These are phyloP conservation scores for Leptinotarsa juncta DNA, from an alignment of 2,888 invertebrate species.

Conservation along the genomic window DNA sequence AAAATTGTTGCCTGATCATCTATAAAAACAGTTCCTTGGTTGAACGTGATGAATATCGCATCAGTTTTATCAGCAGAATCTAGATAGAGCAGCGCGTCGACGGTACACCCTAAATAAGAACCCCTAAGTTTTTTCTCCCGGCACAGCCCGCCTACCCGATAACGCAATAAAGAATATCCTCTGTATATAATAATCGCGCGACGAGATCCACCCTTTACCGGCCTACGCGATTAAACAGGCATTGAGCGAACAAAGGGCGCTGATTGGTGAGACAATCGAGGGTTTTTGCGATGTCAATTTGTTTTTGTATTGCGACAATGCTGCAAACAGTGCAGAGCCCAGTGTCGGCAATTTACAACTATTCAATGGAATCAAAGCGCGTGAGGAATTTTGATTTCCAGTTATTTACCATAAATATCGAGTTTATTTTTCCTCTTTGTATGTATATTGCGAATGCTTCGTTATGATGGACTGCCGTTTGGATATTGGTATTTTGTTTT, in stretches of 20 bases:
- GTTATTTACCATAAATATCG: slow-evolving; percentile 61
- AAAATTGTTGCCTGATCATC: too few species aligned
- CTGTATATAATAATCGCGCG: slow-evolving; percentile 34
- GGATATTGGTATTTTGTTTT: slow-evolving; percentile 21
- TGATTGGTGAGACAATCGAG: slow-evolving; percentile 67
- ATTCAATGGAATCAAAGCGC: slow-evolving; percentile 62
- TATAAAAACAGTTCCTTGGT: too few species aligned
- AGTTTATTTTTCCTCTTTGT: slow-evolving; percentile 25
- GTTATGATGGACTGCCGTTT: slow-evolving; percentile 26
- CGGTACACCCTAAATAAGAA: background rate
- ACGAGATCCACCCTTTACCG: slow-evolving; percentile 57
- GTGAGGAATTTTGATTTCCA: slow-evolving; percentile 64
- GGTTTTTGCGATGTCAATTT: slow-evolving; percentile 67
- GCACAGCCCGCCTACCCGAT: slow-evolving; percentile 7
- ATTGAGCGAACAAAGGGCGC: slow-evolving; percentile 62
- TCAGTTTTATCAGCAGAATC: background rate
- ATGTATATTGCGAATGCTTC: slow-evolving; percentile 37
- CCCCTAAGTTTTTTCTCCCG: slow-evolving; percentile 16
- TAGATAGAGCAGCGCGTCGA: background rate
- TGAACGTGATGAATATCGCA: background rate
- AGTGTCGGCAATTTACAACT: slow-evolving; percentile 63
- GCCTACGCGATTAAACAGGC: slow-evolving; percentile 63
- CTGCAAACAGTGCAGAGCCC: slow-evolving; percentile 61
- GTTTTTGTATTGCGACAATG: slow-evolving; percentile 65
- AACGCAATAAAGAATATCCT: slow-evolving; percentile 35